phyloP scores from a whole-genome alignment of 1,140 invertebrate species.

The Drosophila murphyi region DNA sequence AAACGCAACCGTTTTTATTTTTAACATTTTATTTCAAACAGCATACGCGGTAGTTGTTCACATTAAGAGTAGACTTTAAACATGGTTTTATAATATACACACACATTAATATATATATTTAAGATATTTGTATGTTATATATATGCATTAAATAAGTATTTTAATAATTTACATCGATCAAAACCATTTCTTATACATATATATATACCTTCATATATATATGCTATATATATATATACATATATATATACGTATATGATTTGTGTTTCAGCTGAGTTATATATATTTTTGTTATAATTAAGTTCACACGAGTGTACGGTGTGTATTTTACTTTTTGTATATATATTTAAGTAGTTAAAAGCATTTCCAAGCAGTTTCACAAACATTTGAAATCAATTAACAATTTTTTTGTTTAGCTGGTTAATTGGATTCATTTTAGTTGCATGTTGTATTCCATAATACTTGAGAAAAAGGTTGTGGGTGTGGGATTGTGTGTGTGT shows the following conservation, averaged over 20 bases:
- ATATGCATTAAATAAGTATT: slow-evolving; percentile 77
- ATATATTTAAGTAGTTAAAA: slow-evolving; percentile 59
- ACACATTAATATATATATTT: slow-evolving; percentile 54
- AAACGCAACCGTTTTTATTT: slow-evolving; percentile 14
- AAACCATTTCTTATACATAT: slow-evolving; percentile 47
- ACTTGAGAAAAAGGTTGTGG: slow-evolving; percentile 63
- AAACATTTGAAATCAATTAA: slow-evolving; percentile 45
- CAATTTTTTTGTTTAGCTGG: slow-evolving; percentile 12
- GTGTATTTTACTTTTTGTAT: not conserved
- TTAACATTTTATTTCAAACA: slow-evolving; percentile 80
- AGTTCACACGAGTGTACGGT: not conserved
- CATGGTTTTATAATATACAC: slow-evolving; percentile 69
- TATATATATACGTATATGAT: slow-evolving; percentile 29
- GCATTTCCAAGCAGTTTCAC: slow-evolving; percentile 72
- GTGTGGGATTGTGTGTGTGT: slow-evolving; percentile 24
- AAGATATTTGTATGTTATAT: slow-evolving; percentile 61
- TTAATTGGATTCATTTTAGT: slow-evolving; percentile 51
- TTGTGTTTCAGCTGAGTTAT: slow-evolving; percentile 46
- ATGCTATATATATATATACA: too few species aligned
- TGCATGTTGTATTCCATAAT: slow-evolving; percentile 61
- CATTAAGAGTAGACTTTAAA: slow-evolving; percentile 78
- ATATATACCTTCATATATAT: too few species aligned
- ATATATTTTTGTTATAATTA: slow-evolving; percentile 48
- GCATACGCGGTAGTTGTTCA: slow-evolving; percentile 74
- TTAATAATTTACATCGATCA: slow-evolving; percentile 79